Conservation (phyloP, 2,888 invertebrate genomes). For the Harpalus rubripes region DNA sequence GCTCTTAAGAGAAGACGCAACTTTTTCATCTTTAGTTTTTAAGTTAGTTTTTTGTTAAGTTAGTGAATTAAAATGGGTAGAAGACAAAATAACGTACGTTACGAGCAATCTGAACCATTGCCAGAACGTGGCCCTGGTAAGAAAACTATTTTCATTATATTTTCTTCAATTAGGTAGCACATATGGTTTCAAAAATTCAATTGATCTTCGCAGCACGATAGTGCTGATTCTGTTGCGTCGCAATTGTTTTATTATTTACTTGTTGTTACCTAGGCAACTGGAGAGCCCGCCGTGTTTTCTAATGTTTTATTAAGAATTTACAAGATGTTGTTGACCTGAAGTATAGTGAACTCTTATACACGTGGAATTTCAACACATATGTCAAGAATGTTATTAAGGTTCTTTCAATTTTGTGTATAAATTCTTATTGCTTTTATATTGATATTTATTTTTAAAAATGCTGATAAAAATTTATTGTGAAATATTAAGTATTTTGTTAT, state of each 20-base stretch:
- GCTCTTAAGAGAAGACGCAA: slow-evolving; percentile 56
- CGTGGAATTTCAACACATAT: slow-evolving; percentile 41
- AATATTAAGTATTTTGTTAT: neutral
- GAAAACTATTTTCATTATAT: slow-evolving; percentile 70
- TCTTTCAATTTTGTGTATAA: neutral
- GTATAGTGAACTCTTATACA: slow-evolving; percentile 34
- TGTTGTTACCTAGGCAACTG: slow-evolving; percentile 20
- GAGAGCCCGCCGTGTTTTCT: neutral
- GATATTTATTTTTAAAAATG: neutral
- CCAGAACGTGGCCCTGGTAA: slow-evolving; percentile 80
- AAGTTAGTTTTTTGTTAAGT: slow-evolving; percentile 50
- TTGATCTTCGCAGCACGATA: neutral
- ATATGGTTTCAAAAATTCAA: slow-evolving; percentile 62
- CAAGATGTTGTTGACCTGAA: slow-evolving; percentile 34
- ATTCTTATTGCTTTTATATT: neutral
- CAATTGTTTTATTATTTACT: slow-evolving; percentile 40
- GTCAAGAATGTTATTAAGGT: slow-evolving; percentile 18
- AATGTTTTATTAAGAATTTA: slow-evolving; percentile 22
- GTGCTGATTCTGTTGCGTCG: slow-evolving; percentile 25
- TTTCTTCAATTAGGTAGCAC: slow-evolving; percentile 56
- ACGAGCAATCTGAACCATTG: slow-evolving; percentile 74
- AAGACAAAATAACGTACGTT: slow-evolving; percentile 73
- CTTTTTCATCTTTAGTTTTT: slow-evolving; percentile 49
- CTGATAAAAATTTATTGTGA: neutral
- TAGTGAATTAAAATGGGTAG: slow-evolving; percentile 76